A percentile compares a stretch with the other conserved stretches of the same genome.
These are phyloP conservation scores for Dysidea cf. avara DNA, from an alignment of 37 sponge, comb jelly and placozoan genomes.

Conservation along the genomic window DNA sequence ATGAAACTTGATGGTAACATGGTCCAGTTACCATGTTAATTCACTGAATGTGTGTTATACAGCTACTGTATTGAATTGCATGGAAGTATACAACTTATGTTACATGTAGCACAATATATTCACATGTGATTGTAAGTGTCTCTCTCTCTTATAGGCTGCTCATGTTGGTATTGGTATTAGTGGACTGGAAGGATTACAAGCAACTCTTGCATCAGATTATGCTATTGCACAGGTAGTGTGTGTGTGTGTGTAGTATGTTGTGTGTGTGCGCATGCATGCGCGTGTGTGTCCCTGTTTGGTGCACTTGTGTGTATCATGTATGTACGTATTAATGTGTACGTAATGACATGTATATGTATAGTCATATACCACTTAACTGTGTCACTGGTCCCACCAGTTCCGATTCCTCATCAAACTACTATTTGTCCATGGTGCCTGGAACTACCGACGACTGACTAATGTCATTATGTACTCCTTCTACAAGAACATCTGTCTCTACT, in stretches of 20 bases:
- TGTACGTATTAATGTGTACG: neutral
- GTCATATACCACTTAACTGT: neutral
- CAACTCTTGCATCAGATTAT: conserved; percentile 83
- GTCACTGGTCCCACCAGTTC: conserved; percentile 35
- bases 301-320: neutral
- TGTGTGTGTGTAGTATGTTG: neutral
- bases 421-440: conserved; percentile 92
- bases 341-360: conserved; percentile 1
- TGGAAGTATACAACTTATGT: too few species aligned
- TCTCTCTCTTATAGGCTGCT: conserved; percentile 55
- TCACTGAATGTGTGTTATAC: too few species aligned
- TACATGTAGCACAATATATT: too few species aligned
- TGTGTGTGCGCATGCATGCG: too few species aligned
- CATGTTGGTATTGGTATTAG: conserved; percentile 87
- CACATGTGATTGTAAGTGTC: neutral
- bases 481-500: conserved; percentile 87
- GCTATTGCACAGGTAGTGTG: conserved; percentile 80
- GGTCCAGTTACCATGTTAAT: too few species aligned
- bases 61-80: too few species aligned
- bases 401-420: conserved; percentile 80
- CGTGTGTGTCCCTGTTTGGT: too few species aligned
- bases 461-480: conserved; percentile 91
- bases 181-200: conserved; percentile 87
- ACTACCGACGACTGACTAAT: conserved; percentile 69
- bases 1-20: too few species aligned